phyloP scores from a whole-genome alignment of 2,797 vertebrate species.

The Macroramphosus scolopax region DNA sequence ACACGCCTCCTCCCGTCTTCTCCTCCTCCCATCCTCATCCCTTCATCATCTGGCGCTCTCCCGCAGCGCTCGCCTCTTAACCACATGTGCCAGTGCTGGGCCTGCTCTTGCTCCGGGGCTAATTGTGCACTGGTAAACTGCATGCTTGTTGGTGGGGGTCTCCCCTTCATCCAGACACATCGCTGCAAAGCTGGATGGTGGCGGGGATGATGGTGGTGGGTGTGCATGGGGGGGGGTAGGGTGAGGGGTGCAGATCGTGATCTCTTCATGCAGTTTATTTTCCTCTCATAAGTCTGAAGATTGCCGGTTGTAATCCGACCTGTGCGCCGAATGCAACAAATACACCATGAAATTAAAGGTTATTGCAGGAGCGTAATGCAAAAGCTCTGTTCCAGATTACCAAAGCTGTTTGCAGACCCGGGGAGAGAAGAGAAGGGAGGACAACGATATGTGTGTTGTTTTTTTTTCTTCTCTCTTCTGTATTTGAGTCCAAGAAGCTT shows the following conservation, averaged over 20 bases:
- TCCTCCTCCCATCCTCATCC: conserved; percentile 80
- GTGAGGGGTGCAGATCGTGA: conserved; percentile 58
- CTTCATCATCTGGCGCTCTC: conserved; percentile 91
- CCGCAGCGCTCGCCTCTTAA: conserved; percentile 72
- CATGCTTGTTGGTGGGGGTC: conserved; percentile 71
- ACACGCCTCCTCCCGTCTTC: conserved; percentile 74
- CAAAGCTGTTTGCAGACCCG: conserved; percentile 66
- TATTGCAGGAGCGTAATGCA: conserved; percentile 70
- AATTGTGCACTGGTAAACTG: conserved; percentile 86
- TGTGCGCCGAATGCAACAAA: conserved; percentile 78
- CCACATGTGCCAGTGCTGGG: conserved; percentile 85
- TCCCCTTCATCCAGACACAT: conserved; percentile 52
- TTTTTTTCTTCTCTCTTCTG: too few species aligned
- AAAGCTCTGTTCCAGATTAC: conserved; percentile 63
- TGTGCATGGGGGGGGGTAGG: conserved; percentile 1
- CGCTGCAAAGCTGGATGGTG: conserved; percentile 51
- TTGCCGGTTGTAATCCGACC: conserved; percentile 79
- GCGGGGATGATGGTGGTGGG: conserved; percentile 9
- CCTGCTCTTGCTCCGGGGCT: conserved; percentile 86
- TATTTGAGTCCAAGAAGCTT: conserved; percentile 5
- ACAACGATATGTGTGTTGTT: conserved; percentile 9
- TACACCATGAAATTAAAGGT: conserved; percentile 83
- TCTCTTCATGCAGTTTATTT: conserved; percentile 73
- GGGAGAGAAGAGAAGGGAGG: conserved; percentile 13
- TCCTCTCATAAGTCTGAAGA: conserved; percentile 59